These are phyloP conservation scores for Oncorhynchus gorbuscha DNA, from an alignment of 2,113 vertebrate species.

Conservation along the genomic window DNA sequence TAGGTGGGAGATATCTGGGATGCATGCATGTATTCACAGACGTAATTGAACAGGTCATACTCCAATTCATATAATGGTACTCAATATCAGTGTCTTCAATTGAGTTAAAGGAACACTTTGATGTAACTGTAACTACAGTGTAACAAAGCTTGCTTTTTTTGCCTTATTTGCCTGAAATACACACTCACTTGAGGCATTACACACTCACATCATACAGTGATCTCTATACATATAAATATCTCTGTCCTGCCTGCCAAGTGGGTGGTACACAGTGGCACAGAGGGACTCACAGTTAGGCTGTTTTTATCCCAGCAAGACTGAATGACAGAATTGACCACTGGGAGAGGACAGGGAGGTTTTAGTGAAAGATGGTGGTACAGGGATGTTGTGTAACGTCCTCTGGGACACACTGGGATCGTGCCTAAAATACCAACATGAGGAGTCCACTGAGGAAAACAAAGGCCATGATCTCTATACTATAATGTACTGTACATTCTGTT, in stretches of 20 bases:
- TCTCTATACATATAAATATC: conserved; percentile 39
- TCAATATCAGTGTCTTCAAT: no score
- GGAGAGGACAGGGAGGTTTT: not conserved
- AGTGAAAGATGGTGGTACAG: conserved; percentile 30
- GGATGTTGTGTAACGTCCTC: conserved; percentile 42
- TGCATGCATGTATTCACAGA: no score
- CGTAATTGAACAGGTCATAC: no score
- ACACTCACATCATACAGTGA: not conserved
- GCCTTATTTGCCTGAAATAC: conserved; percentile 16
- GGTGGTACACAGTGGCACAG: conserved; percentile 22
- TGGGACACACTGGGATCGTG: conserved; percentile 22
- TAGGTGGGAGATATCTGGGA: not conserved
- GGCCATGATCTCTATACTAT: no score
- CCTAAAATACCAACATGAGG: no score
- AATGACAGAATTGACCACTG: not conserved
- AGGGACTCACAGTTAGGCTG: conserved; percentile 19
- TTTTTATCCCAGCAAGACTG: conserved; percentile 41
- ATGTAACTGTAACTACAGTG: no score
- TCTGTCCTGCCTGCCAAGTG: conserved; percentile 36
- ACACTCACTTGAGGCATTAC: not conserved
- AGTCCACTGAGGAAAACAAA: no score
- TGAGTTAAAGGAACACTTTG: no score
- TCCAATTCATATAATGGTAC: no score
- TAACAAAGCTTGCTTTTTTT: not conserved
- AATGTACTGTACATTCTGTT: no score